Evolutionary conservation across 2,113 vertebrate genomes (phyloP).

Genomic region (Boleophthalmus pectinirostris): DNA sequence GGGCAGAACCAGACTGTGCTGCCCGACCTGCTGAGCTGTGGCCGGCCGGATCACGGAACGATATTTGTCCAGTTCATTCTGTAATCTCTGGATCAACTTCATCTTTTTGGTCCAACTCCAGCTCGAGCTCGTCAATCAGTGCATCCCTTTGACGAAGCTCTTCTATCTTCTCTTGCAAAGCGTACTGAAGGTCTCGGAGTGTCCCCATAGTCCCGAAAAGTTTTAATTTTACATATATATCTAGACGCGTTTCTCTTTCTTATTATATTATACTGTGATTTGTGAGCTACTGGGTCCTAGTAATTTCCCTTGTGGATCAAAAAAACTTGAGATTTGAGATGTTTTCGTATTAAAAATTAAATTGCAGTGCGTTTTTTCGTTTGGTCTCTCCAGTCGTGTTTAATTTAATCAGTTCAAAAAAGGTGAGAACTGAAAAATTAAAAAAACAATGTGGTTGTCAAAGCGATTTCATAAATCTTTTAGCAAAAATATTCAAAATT

Average conservation of each 20-base stretch:
- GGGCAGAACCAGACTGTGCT: constrained; percentile 80
- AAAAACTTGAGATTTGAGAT: not conserved
- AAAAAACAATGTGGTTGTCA: not conserved
- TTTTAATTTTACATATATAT: no score
- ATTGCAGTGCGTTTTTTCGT: not conserved
- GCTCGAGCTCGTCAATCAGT: constrained; percentile 96
- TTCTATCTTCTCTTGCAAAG: constrained; percentile 97
- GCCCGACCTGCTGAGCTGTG: constrained; percentile 80
- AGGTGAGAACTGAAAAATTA: not conserved
- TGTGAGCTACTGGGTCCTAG: no score
- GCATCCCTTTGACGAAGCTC: constrained; percentile 95
- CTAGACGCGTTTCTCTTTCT: no score
- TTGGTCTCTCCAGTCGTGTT: not conserved
- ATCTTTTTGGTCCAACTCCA: constrained; percentile 97
- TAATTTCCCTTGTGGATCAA: no score
- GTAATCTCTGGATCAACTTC: constrained; percentile 96
- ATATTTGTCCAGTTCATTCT: constrained; percentile 97
- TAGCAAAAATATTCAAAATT: not conserved
- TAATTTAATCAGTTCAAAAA: not conserved
- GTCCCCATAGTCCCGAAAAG: constrained; percentile 83
- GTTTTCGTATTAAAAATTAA: not conserved
- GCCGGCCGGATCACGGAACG: constrained; percentile 92
- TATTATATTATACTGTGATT: no score
- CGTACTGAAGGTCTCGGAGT: constrained; percentile 94
- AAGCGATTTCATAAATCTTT: not conserved